phyloP scores from a whole-genome alignment of 2,888 invertebrate species.

The Leuctra nigra region DNA sequence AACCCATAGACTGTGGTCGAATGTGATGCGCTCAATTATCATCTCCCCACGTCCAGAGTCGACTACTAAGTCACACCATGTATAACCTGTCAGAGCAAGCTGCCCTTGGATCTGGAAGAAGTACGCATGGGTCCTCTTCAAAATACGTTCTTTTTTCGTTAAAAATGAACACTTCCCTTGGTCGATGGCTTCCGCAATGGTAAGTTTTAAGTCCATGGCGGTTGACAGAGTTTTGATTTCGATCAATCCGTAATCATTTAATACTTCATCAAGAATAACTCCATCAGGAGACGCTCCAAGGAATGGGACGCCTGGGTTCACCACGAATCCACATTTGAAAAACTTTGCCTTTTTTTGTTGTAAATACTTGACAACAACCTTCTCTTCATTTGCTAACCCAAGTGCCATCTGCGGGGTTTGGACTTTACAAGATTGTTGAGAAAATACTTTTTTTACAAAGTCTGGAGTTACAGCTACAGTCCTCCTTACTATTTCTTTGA shows the following conservation, averaged over 20 bases:
- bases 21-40: not conserved
- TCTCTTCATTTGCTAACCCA: not conserved
- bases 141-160: not conserved
- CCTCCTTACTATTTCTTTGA: not conserved
- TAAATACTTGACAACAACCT: not conserved
- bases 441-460: not conserved
- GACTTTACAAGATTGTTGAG: not conserved
- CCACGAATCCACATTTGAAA: too few relatives aligned
- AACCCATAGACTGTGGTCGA: not conserved
- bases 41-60: not conserved
- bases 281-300: constrained; percentile 23
- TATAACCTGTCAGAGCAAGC: not conserved
- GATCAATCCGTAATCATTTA: not conserved
- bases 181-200: not conserved
- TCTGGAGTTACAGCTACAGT: not conserved
- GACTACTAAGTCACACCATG: constrained; percentile 1
- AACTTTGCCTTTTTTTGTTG: too few relatives aligned
- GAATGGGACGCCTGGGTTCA: constrained; percentile 19
- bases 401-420: not conserved
- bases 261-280: constrained; percentile 12
- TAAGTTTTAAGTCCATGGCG: not conserved
- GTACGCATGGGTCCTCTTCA: not conserved
- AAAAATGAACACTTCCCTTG: not conserved
- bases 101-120: constrained; percentile 20
- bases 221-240: constrained; percentile 2